A percentile compares a stretch with the other conserved stretches of the same genome.
These are phyloP conservation scores for Mycetomoellerius zeteki DNA, from an alignment of 1,140 invertebrate genomes.

Conservation along the genomic window DNA sequence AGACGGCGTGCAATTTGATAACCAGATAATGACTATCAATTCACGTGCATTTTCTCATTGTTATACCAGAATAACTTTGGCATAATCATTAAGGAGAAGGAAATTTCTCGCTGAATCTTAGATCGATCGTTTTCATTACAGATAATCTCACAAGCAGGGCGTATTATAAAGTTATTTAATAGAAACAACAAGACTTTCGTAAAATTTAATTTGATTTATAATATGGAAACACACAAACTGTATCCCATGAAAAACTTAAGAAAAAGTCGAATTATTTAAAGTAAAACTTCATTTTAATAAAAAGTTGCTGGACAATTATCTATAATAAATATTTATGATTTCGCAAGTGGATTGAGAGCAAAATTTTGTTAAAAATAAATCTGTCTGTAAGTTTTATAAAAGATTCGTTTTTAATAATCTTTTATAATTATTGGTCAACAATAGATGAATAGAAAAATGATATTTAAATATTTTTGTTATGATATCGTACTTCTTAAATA, in stretches of 20 bases:
- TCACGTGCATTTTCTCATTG: not conserved
- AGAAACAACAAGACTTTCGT: not conserved
- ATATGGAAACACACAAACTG: not conserved
- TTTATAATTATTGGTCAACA: not conserved
- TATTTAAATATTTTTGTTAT: conserved; percentile 5
- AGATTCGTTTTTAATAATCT: not conserved
- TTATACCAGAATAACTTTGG: not conserved
- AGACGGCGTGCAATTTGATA: conserved; percentile 5
- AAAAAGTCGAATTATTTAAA: not conserved
- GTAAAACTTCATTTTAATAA: not conserved
- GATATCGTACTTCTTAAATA: not conserved
- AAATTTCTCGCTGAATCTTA: conserved; percentile 9
- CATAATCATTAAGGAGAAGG: conserved; percentile 6
- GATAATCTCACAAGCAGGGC: not conserved
- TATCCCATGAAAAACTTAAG: not conserved
- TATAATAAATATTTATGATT: conserved; percentile 16
- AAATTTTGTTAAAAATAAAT: not conserved
- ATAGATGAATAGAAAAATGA: not conserved
- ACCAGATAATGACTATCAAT: conserved; percentile 47
- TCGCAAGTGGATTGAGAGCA: not conserved
- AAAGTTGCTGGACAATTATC: not conserved
- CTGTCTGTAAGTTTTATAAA: not conserved
- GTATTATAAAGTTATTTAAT: not conserved
- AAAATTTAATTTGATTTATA: not conserved
- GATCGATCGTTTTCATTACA: not conserved